phyloP scores from a whole-genome alignment of 2,797 vertebrate species.

The Cyprinodon diabolis region DNA sequence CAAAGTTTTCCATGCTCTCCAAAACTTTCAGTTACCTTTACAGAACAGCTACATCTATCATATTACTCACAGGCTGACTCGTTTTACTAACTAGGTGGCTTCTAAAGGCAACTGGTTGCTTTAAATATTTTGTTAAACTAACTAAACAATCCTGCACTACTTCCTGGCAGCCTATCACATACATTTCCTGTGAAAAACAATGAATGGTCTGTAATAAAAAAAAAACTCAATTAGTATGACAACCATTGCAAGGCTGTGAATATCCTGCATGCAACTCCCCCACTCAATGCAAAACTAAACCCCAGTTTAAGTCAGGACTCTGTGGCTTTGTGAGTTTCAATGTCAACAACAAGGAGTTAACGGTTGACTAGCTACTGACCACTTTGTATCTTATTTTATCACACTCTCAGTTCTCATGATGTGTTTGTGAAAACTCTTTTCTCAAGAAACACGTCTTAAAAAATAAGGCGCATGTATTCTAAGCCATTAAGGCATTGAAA shows the following conservation, averaged over 20 bases:
- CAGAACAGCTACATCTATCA: neutral
- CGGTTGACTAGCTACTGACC: slow-evolving; percentile 38
- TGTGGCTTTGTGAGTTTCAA: slow-evolving; percentile 67
- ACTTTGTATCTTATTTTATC: slow-evolving; percentile 14
- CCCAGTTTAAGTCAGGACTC: slow-evolving; percentile 38
- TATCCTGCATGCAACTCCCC: neutral
- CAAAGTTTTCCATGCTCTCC: neutral
- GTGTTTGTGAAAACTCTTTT: neutral
- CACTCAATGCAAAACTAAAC: slow-evolving; percentile 18
- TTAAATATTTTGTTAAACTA: neutral
- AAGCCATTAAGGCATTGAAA: neutral
- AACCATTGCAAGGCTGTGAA: neutral
- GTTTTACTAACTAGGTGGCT: neutral
- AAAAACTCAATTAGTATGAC: neutral
- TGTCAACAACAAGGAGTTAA: slow-evolving; percentile 52
- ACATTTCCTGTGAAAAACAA: neutral
- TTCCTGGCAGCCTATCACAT: neutral
- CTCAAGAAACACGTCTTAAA: neutral
- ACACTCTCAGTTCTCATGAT: neutral
- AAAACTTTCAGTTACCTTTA: neutral
- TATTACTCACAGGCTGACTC: neutral
- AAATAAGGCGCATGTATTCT: neutral
- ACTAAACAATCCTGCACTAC: neutral
- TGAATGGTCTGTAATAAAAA: slow-evolving; percentile 3
- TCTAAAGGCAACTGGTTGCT: neutral